Base-by-base conservation (phyloP, 2,113 vertebrate species). In the Leptobrachium ailaonicum region DNA sequence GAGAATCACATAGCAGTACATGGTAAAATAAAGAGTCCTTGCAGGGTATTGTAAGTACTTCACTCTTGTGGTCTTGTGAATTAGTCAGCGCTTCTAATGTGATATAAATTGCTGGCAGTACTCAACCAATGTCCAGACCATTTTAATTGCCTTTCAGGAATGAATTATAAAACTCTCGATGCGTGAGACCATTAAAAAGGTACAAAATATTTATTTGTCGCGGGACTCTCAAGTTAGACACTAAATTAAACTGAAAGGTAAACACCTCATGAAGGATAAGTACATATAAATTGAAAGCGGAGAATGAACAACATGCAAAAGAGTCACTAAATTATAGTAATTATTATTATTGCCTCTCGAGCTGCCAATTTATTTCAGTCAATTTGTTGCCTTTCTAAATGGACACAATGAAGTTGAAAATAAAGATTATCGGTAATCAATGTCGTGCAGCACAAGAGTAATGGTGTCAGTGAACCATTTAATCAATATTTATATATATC, bases 391-490 rank as follows among this genome's bases (percentile, higher is more conserved):
- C 62, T 56, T 66, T 73, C 62, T 80, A 80, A 80, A 73, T 73
- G 47, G 71, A 73, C 62, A 73, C 73, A 80, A 80, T 80, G 77
- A 80, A 73, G 71, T 80, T 73, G 47, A 80, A 80, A 79, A 79
- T 79, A 79, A 80, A 80, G 77, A 73, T 80, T 80, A 80, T 73
- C 67, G 71, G 63, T 67, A 80, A 80, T 80, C 71, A 80, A 73
- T 80, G 71, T 80, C 77, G 66, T 9, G 4, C 9, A 58, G 62
- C 47, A 41, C 9, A 80, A 67, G 77, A 80, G 50, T 73, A 66
- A 79, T 73, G 69, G 60, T 79, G 69, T 72, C 60, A 73, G 71
- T 45, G 41, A 66, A 64, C 69, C 70, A 73, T 66, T 73, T 41
- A 80, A 80, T 80, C 70, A 80, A 80, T 80, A 73, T 73, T 66